These are phyloP conservation scores for Acyrthosiphon pisum DNA, from an alignment of 1,140 invertebrate genomes.

Conservation along the genomic window DNA sequence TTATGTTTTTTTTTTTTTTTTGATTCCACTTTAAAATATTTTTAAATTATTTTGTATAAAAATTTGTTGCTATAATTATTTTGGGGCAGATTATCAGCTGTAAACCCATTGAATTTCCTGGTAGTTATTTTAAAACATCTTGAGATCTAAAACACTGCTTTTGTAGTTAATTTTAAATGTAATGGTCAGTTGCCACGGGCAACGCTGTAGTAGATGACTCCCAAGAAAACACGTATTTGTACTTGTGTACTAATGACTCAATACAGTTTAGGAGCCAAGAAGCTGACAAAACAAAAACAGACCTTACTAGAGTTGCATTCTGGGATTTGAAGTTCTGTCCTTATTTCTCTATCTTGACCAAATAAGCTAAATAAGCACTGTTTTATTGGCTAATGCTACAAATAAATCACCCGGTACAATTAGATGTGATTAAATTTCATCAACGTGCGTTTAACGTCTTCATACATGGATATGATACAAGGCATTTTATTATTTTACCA, in stretches of 20 bases:
- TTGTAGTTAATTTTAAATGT: slow-evolving; percentile 37
- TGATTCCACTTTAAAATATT: background rate
- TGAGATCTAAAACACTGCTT: background rate
- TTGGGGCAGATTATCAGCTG: background rate
- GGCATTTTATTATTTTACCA: background rate
- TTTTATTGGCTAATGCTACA: background rate
- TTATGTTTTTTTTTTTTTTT: too few relatives aligned
- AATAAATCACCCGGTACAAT: slow-evolving; percentile 23
- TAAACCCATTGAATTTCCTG: background rate
- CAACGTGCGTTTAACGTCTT: background rate
- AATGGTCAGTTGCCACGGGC: slow-evolving; percentile 33
- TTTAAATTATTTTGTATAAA: background rate
- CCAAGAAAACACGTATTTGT: slow-evolving; percentile 46
- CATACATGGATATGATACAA: background rate
- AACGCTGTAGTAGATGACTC: slow-evolving; percentile 21
- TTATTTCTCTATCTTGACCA: slow-evolving; percentile 19
- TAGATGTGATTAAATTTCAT: background rate
- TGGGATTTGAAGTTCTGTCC: background rate
- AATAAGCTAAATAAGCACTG: slow-evolving; percentile 47
- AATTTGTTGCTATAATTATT: background rate
- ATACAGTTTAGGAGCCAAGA: slow-evolving; percentile 38
- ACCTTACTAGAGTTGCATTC: background rate
- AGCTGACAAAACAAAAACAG: slow-evolving; percentile 46
- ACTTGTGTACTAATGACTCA: slow-evolving; percentile 50
- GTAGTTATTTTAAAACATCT: background rate